Conservation (phyloP, 2,797 vertebrate species). For the Ctenosaura bakeri region DNA sequence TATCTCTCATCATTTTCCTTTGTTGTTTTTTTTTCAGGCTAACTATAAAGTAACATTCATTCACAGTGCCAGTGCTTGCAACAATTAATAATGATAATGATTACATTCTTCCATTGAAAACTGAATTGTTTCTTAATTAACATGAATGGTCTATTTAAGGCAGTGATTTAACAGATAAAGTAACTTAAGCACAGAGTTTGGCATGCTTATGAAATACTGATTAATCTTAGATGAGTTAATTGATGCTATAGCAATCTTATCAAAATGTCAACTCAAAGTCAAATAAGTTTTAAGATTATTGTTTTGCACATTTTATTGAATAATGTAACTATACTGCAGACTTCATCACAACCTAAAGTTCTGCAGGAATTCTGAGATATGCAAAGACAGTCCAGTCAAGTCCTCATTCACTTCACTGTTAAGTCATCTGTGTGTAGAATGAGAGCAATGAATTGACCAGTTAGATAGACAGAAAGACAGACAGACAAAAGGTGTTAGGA, state of each 20-base stretch:
- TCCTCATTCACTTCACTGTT: background rate
- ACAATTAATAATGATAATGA: slow-evolving; percentile 48
- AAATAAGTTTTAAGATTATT: slow-evolving; percentile 14
- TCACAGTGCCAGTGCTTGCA: slow-evolving; percentile 12
- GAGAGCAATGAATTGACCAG: background rate
- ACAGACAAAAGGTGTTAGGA: background rate
- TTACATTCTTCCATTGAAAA: slow-evolving; percentile 39
- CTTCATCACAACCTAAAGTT: background rate
- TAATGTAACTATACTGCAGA: background rate
- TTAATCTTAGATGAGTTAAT: slow-evolving; percentile 39
- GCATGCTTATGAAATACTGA: slow-evolving; percentile 45
- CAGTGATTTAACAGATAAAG: slow-evolving; percentile 48
- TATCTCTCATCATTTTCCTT: background rate
- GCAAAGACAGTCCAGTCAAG: background rate
- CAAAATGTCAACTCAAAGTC: slow-evolving; percentile 50
- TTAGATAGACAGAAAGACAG: too few relatives aligned
- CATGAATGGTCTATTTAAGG: slow-evolving; percentile 42
- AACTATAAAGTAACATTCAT: slow-evolving; percentile 24
- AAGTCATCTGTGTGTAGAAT: background rate
- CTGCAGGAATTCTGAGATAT: background rate
- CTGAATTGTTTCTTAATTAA: slow-evolving; percentile 52
- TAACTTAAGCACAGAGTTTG: slow-evolving; percentile 35
- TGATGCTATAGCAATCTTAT: slow-evolving; percentile 20
- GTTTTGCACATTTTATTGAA: slow-evolving; percentile 12
- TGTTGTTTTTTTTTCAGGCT: background rate